These are phyloP conservation scores for Gnathonemus echidnorhynchus DNA, from an alignment of 2,113 vertebrate genomes.

Conservation along the genomic window DNA sequence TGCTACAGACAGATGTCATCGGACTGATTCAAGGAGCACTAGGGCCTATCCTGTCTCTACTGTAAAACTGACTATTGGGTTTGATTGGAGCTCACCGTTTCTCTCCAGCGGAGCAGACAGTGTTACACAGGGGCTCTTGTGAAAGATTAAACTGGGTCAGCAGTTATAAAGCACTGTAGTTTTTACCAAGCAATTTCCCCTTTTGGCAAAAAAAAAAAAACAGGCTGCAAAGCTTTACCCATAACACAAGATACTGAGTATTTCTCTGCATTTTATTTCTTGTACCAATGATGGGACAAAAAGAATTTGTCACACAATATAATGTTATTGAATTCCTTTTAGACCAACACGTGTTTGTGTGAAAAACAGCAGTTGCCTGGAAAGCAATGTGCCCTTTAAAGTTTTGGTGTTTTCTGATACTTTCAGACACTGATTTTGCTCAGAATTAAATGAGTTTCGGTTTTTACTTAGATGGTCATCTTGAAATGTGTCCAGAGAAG, in stretches of 20 bases:
- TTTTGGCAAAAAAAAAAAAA: neutral
- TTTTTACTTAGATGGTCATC: neutral
- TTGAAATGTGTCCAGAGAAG: neutral
- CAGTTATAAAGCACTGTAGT: conserved; percentile 12
- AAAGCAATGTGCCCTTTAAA: neutral
- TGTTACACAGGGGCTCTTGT: neutral
- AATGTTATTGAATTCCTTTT: neutral
- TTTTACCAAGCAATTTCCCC: neutral
- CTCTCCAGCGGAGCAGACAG: neutral
- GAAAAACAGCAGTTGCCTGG: neutral
- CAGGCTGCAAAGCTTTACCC: neutral
- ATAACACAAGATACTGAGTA: neutral
- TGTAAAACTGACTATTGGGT: conserved; percentile 8
- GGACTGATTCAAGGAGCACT: conserved; percentile 2
- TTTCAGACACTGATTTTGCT: neutral
- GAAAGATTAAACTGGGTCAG: conserved; percentile 9
- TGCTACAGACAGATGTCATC: conserved; percentile 14
- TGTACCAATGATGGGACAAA: neutral
- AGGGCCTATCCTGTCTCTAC: neutral
- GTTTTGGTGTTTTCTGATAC: neutral
- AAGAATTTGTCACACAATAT: neutral
- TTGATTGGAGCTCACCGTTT: neutral
- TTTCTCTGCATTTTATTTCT: neutral
- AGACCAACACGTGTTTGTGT: neutral
- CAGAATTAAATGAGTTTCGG: neutral